phyloP scores from a whole-genome alignment of 2,797 vertebrate species.

The Chloroceryle amazona region DNA sequence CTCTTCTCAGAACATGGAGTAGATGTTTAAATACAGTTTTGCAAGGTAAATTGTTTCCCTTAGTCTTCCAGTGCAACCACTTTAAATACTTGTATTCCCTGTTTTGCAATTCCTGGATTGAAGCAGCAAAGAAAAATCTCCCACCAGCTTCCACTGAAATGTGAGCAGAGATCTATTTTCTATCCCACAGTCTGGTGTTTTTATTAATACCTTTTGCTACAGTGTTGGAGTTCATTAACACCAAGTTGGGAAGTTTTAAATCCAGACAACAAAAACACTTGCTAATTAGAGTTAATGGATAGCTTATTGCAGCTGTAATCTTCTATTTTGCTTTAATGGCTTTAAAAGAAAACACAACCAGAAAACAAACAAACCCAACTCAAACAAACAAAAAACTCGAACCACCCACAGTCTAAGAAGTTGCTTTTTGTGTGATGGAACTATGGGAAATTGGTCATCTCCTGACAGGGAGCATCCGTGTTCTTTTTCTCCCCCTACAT shows the following conservation, averaged over 20 bases:
- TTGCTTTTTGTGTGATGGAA: not conserved
- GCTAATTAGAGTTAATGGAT: conserved; percentile 59
- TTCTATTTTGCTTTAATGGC: conserved; percentile 35
- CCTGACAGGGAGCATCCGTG: not conserved
- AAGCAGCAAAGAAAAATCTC: not conserved
- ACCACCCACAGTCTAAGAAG: not conserved
- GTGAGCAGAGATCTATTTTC: not conserved
- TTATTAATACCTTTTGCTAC: conserved; percentile 48
- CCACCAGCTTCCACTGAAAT: not conserved
- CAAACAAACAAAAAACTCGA: not conserved
- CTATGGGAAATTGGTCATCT: conserved; percentile 56
- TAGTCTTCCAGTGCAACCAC: not conserved
- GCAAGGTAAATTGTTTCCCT: not conserved
- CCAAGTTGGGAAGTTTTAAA: conserved; percentile 56
- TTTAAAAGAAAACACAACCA: not conserved
- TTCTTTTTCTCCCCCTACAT: not conserved
- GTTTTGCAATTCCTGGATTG: not conserved
- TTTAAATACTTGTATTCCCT: not conserved
- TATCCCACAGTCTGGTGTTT: not conserved
- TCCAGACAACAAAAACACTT: conserved; percentile 44
- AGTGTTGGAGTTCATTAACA: conserved; percentile 50
- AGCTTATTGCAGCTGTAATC: conserved; percentile 47
- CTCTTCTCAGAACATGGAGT: not conserved
- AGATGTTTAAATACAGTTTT: not conserved
- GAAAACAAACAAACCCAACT: not conserved